Evolutionary conservation across 2,888 invertebrate species (phyloP), one percentile per base, ranked within the genome.

Genomic region (Eurytoma adleriae): DNA sequence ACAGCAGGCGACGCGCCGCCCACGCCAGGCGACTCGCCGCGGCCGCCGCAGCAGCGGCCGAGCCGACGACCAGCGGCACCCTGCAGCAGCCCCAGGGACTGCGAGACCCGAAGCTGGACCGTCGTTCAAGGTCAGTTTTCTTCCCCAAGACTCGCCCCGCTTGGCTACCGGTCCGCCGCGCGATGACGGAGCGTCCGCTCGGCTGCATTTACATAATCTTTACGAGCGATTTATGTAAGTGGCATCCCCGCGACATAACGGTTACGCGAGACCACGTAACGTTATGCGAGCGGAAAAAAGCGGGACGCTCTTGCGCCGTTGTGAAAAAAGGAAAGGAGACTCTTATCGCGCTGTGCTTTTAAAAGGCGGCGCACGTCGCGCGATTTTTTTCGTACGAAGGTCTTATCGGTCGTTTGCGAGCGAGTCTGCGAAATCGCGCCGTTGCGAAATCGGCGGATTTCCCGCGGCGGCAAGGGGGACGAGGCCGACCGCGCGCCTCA

Each of bases 91-190:
- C 61, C 12, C 54, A 24, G 27, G 20, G 1, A 10, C 81, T 84
- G 83, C 83, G 82, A 85, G 77, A 68, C 86, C 87, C 86, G 88
- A 89, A 89, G 87, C 89, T 89, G 89, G 89, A 89, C 86, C 89
- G 85, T 83, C 87, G 86, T 85, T 85, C 87, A 87, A 89, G 89
- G 89, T 89, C 85, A 88, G 87, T 85, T 52, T 10, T 68, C 52
- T 24, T 48, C 67, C 18, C 50, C 18, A 30, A n/a, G 3, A 2
- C 50, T 7, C 3, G 30, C 7, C 5, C 7, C 20, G 50, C 50
- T 30, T 18, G 18, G 48, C 48, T 48, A 16, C 12, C 7, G 12
- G 2, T 2, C 14, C 13, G 24, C 61, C 2, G 59, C 13, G 13
- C 24, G 30, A 30, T 12, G 4, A 14, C 20, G 0, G 13, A 0